Base-by-base conservation (phyloP, 2,888 invertebrate genomes). In the Ischnura elegans region DNA sequence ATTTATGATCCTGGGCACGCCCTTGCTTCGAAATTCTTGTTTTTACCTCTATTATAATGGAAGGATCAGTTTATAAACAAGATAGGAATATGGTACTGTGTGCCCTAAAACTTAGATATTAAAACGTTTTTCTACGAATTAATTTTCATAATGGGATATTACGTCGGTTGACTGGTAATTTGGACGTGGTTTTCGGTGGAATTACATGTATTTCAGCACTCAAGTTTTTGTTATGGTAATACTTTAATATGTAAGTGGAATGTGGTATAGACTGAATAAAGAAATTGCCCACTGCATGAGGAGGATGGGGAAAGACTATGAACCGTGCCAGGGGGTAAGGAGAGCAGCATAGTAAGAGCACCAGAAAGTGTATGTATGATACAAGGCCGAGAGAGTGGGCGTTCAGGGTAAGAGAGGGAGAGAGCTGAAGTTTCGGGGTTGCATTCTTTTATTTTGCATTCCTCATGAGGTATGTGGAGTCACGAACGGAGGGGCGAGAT, bases 401-500 rank as follows among this genome's bases (percentile, higher is more conserved):
- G n/a, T n/a, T n/a, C n/a, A n/a, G n/a, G n/a, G n/a, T n/a, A n/a
- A n/a, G n/a, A n/a, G n/a, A n/a, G n/a, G 45, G n/a, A 43, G 25
- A 0, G 19, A 5, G 45, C 0, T 51, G 19, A 86, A 45, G 43
- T 86, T 86, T 46, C n/a, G 76, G 76, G 8, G 43, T 45, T 46
- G 46, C 45, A 51, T 51, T 51, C 51, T 51, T 51, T 86, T 86
- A 42, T 86, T 45, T 86, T 86, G 45, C n/a, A 86, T 86, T 86
- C 86, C 86, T 43, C 46, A 86, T 86, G 86, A 86, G 42, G 86
- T 45, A 45, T 45, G 86, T 86, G 86, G 45, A 86, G 86, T 86
- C 86, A 86, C 86, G 86, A 86, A 25, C 45, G 45, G 51, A 10
- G 76, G 13, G n/a, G n/a, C 36, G n/a, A 86, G 86, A 86, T 86